A percentile compares a stretch with the other conserved stretches of the same genome.
Conservation (phyloP, 2,113 vertebrate genomes). For the Oreochromis niloticus region DNA sequence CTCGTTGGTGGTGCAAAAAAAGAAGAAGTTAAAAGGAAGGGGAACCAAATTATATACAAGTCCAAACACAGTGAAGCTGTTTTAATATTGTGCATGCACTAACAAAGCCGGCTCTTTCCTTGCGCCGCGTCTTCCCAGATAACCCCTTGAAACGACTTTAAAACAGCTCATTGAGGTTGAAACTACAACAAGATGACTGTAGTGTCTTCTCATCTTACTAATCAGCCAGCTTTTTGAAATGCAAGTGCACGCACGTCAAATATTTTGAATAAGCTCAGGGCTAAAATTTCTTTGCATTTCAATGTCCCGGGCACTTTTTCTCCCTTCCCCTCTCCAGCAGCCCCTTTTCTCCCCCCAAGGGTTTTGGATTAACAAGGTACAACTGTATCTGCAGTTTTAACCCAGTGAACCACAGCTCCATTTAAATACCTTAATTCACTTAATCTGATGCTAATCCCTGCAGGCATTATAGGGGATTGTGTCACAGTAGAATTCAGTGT, state of each 20-base stretch:
- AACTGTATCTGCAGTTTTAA: constrained; percentile 54
- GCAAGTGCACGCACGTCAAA: constrained; percentile 54
- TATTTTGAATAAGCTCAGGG: constrained; percentile 34
- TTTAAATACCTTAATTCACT: constrained; percentile 69
- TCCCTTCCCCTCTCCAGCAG: background rate
- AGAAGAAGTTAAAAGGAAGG: background rate
- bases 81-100: background rate
- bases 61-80: background rate
- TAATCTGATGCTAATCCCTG: constrained; percentile 71
- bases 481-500: constrained; percentile 53
- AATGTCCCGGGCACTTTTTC: background rate
- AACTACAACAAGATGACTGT: background rate
- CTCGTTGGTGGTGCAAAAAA: background rate
- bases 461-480: constrained; percentile 60
- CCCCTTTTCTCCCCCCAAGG: constrained; percentile 10
- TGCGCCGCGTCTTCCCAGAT: background rate
- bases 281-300: constrained; percentile 38
- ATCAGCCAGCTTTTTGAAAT: constrained; percentile 31
- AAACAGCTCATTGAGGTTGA: background rate
- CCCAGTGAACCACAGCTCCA: constrained; percentile 57
- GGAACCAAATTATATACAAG: background rate
- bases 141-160: background rate
- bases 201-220: constrained; percentile 42
- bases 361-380: constrained; percentile 42
- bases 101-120: background rate